A percentile compares a stretch with the other conserved stretches of the same genome.
phyloP scores from a whole-genome alignment of 2,113 vertebrate species.

The Pipra filicauda region DNA sequence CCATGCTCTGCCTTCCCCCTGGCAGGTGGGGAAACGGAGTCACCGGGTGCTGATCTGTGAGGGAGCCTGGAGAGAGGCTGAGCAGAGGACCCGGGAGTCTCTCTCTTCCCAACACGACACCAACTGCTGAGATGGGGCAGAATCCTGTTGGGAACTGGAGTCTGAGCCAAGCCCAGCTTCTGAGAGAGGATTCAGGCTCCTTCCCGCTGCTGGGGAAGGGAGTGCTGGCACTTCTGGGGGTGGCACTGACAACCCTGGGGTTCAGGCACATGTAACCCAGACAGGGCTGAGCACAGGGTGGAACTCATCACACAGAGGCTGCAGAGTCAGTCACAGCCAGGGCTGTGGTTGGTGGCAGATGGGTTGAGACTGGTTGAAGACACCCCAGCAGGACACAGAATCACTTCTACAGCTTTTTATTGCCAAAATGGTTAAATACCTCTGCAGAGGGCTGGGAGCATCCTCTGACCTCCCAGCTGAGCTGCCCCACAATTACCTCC shows the following conservation, averaged over 20 bases:
- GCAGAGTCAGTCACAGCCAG: not conserved
- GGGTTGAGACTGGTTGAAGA: not conserved
- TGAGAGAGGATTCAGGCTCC: not conserved
- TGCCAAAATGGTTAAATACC: not conserved
- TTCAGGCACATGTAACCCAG: not conserved
- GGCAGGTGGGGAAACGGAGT: not conserved
- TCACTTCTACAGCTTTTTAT: not conserved
- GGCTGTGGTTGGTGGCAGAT: not conserved
- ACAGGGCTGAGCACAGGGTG: not conserved
- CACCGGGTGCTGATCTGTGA: not conserved
- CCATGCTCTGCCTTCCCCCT: not conserved
- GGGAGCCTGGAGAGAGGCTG: not conserved
- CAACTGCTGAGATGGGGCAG: not conserved
- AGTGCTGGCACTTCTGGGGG: not conserved
- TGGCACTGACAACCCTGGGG: not conserved
- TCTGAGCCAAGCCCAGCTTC: not conserved
- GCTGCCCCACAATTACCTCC: not conserved
- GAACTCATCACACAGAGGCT: not conserved
- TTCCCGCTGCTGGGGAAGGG: not conserved
- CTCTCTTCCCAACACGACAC: not conserved
- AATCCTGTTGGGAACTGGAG: not conserved
- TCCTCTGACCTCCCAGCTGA: fast-evolving
- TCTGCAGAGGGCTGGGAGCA: not conserved
- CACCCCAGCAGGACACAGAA: too few species aligned
- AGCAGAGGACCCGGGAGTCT: not conserved